phyloP scores from a whole-genome alignment of 2,113 vertebrate species.

The Gnathonemus echidnorhynchus region DNA sequence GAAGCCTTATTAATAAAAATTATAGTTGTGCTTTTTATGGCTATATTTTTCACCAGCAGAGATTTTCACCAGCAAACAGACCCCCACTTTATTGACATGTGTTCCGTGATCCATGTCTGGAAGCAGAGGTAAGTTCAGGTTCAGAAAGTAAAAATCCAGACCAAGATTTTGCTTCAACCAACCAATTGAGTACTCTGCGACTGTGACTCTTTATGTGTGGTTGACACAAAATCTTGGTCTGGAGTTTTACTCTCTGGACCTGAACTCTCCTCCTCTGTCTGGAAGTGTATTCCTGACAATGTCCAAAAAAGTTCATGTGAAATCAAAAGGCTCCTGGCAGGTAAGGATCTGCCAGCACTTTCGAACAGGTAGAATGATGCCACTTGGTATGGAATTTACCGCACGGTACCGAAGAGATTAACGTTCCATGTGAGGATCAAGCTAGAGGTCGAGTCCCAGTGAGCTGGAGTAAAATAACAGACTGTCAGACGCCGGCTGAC shows the following conservation, averaged over 20 bases:
- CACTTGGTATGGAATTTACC: not conserved
- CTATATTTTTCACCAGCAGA: not conserved
- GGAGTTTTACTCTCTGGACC: not conserved
- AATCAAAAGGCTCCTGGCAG: not conserved
- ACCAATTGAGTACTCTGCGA: not conserved
- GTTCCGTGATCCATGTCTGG: not conserved
- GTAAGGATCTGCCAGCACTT: not conserved
- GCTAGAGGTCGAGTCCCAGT: not conserved
- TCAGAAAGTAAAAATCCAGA: not conserved
- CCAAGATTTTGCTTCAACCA: not conserved
- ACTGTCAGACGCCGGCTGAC: not conserved
- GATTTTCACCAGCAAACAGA: not conserved
- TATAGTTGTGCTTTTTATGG: not conserved
- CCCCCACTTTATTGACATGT: not conserved
- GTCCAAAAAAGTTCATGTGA: not conserved
- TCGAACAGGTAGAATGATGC: not conserved
- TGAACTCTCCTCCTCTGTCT: not conserved
- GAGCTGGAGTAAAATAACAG: not conserved
- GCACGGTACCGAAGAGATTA: not conserved
- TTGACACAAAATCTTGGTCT: not conserved
- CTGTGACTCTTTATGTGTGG: not conserved
- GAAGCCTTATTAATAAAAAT: not conserved
- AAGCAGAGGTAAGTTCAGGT: not conserved
- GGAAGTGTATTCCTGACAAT: not conserved
- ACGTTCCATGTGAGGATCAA: not conserved